Base-by-base conservation (phyloP, 2,888 invertebrate genomes). In the Drosophila limbata region DNA sequence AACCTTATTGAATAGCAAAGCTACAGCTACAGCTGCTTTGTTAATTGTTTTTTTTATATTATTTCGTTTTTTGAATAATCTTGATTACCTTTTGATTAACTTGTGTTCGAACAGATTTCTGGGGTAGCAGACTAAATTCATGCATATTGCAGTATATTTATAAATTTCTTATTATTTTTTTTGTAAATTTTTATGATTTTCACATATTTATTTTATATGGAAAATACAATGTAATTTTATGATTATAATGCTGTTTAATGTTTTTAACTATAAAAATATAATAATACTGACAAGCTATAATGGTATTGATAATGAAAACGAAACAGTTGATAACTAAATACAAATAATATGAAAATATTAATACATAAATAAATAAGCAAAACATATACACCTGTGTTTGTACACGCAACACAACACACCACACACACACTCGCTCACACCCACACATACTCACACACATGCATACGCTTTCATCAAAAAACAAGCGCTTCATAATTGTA, bases 81-180 rank as follows among this genome's bases (percentile, higher is more conserved):
- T 42, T 56, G 8, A 42, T 40, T 57, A 33, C 15, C 40, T 57
- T 72, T 44, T 9, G 10, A 53, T 82, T 55, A 56, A 35, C 60
- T 70, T 84, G 39, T 57, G 68, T 84, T 81, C 73, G 79, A 80
- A 82, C 81, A 79, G 77, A 79, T 84, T 82, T 89, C 83, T 91
- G 92, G 92, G 92, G 92, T 92, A 92, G 92, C 92, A 92, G 92
- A 92, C 92, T 92, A 92, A 92, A 92, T 82, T 87, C 71, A 78
- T 85, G 86, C 90, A 80, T 89, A 83, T 73, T 81, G 73, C 77
- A 82, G 68, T 69, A 68, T 69, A 39, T 65, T 75, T 60, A 51
- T 44, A 48, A 45, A 63, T 68, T 83, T 64, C 31, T 64, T 68
- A 76, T 68, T 3, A 56, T 56, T 65, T 79, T n/a, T 51, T 63